Evolutionary conservation across 2,113 vertebrate genomes (phyloP).

Genomic region (Gasterosteus nipponicus): DNA sequence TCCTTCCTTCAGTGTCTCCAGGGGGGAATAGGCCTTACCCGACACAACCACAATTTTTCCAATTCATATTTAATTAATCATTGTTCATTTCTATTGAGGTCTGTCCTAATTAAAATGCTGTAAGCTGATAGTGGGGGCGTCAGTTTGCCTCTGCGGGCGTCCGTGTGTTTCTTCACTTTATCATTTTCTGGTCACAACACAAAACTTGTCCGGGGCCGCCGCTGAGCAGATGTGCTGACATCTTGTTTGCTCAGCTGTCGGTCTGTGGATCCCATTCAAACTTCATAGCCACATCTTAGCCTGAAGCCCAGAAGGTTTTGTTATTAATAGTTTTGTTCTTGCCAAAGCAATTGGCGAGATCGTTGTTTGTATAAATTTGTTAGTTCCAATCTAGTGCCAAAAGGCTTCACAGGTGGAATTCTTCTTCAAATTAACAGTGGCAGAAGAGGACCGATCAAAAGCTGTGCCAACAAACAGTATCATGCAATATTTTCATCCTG

Average conservation of each 20-base stretch:
- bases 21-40: too few relatives aligned
- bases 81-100: too few relatives aligned
- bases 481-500: background rate
- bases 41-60: too few relatives aligned
- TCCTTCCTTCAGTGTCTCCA: too few relatives aligned
- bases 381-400: background rate
- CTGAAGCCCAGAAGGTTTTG: background rate
- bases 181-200: conserved; percentile 43
- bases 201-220: conserved; percentile 21
- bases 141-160: conserved; percentile 65
- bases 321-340: background rate
- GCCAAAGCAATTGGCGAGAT: background rate
- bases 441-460: background rate
- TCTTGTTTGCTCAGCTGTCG: conserved; percentile 45
- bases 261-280: conserved; percentile 6
- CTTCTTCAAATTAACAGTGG: background rate
- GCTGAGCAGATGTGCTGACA: conserved; percentile 56
- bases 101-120: background rate
- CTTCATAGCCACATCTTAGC: background rate
- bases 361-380: background rate
- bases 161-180: conserved; percentile 53
- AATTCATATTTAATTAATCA: too few relatives aligned
- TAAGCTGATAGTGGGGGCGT: conserved; percentile 17
- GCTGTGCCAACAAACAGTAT: background rate
- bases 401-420: background rate